phyloP scores from a whole-genome alignment of 1,140 invertebrate genomes.

The Lysiphlebus fabarum region DNA sequence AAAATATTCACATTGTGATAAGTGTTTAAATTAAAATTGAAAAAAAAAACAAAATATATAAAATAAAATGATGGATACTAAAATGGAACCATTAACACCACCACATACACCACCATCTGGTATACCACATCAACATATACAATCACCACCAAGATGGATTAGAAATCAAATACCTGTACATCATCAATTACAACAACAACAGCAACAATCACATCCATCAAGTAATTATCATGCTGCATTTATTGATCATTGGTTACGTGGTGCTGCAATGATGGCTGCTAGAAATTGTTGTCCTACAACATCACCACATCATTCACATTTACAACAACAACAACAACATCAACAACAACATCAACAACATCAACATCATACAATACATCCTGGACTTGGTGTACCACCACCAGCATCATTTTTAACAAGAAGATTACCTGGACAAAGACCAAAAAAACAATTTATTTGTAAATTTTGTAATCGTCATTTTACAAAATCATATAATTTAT shows the following conservation, averaged over 20 bases:
- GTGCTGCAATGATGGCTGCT: conserved; percentile 59
- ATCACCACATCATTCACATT: conserved; percentile 35
- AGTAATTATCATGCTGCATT: conserved; percentile 58
- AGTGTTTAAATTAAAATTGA: not conserved
- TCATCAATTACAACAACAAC: conserved; percentile 36
- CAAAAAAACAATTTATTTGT: conserved; percentile 94
- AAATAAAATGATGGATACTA: conserved; percentile 35
- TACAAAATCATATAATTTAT: conserved; percentile 93
- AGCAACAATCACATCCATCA: conserved; percentile 35
- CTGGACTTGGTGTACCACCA: conserved; percentile 55
- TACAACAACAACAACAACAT: no score
- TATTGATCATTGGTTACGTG: conserved; percentile 71
- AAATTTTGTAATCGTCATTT: conserved; percentile 92
- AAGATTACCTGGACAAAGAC: conserved; percentile 61
- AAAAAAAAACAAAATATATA: no score
- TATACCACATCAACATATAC: conserved; percentile 44
- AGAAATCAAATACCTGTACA: conserved; percentile 26
- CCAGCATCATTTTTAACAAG: conserved; percentile 52
- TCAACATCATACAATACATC: conserved; percentile 35
- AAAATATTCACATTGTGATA: not conserved
- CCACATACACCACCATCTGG: conserved; percentile 68
- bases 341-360: conserved; percentile 21
- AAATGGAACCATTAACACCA: conserved; percentile 61
- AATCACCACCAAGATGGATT: conserved; percentile 29
- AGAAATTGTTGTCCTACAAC: conserved; percentile 45